Evolutionary conservation across 2,113 vertebrate species (phyloP).

Genomic region (Sturnus vulgaris): DNA sequence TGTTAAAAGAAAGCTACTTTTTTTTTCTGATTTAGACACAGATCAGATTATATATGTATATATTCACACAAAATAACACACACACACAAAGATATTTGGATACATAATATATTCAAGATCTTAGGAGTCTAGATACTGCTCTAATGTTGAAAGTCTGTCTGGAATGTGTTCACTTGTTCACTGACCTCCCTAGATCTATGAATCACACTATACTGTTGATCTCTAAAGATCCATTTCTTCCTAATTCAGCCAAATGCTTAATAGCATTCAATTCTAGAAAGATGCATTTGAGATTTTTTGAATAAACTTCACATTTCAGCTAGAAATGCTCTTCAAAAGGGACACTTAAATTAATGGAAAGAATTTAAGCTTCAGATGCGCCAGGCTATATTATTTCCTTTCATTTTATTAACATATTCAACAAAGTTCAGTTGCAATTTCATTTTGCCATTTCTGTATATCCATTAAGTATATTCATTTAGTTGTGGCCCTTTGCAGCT

Average conservation of each 20-base stretch:
- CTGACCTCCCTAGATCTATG: background rate
- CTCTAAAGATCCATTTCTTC: background rate
- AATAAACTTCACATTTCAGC: background rate
- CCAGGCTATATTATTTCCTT: background rate
- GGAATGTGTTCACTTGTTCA: background rate
- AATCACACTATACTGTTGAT: background rate
- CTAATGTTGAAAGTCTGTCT: background rate
- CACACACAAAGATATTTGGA: background rate
- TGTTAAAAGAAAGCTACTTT: background rate
- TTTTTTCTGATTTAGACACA: background rate
- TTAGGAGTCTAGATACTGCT: background rate
- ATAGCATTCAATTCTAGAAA: background rate
- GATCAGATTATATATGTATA: background rate
- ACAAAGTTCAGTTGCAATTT: background rate
- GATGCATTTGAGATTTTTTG: background rate
- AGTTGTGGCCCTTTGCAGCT: background rate
- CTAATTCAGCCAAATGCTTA: background rate
- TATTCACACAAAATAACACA: background rate
- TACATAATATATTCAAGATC: background rate
- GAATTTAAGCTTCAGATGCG: background rate
- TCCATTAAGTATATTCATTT: background rate
- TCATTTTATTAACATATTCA: background rate
- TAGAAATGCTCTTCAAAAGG: background rate
- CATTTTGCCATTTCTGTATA: background rate
- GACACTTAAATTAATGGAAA: background rate